A percentile compares a stretch with the other conserved stretches of the same genome.
phyloP scores from a whole-genome alignment of 2,888 invertebrate species.

The Alloplasta piceator region DNA sequence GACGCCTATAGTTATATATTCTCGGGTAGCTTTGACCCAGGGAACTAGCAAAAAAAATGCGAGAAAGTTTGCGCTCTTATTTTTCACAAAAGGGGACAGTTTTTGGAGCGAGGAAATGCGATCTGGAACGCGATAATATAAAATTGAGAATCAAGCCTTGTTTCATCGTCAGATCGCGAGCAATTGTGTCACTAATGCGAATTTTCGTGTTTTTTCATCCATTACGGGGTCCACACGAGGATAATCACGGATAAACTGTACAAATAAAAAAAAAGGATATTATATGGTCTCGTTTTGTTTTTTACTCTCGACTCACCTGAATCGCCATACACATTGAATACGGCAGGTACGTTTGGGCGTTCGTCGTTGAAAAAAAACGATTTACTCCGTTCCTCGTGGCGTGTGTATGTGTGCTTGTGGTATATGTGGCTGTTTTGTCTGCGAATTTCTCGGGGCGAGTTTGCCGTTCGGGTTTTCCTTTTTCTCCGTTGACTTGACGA shows the following conservation, averaged over 20 bases:
- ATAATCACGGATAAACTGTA: no score
- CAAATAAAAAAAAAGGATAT: no score
- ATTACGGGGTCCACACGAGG: no score
- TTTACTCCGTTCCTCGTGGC: slow-evolving; percentile 75
- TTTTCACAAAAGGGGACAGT: no score
- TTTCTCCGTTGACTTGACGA: neutral
- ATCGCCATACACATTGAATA: slow-evolving; percentile 94
- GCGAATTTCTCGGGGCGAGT: neutral
- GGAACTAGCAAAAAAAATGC: neutral
- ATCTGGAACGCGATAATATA: no score
- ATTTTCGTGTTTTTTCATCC: no score
- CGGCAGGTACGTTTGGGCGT: slow-evolving; percentile 84
- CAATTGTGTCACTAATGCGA: no score
- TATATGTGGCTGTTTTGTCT: slow-evolving; percentile 48
- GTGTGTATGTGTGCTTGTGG: slow-evolving; percentile 61
- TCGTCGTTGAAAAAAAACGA: slow-evolving; percentile 80
- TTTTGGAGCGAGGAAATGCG: no score
- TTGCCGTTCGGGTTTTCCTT: neutral
- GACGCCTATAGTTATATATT: neutral
- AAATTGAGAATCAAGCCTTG: no score
- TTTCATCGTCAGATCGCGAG: no score
- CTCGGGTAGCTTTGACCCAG: neutral
- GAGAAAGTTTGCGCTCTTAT: neutral
- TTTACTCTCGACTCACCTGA: slow-evolving; percentile 89
- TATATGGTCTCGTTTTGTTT: neutral